Base-by-base conservation (phyloP, 2,113 vertebrate genomes). In the Oryzias woworae region DNA sequence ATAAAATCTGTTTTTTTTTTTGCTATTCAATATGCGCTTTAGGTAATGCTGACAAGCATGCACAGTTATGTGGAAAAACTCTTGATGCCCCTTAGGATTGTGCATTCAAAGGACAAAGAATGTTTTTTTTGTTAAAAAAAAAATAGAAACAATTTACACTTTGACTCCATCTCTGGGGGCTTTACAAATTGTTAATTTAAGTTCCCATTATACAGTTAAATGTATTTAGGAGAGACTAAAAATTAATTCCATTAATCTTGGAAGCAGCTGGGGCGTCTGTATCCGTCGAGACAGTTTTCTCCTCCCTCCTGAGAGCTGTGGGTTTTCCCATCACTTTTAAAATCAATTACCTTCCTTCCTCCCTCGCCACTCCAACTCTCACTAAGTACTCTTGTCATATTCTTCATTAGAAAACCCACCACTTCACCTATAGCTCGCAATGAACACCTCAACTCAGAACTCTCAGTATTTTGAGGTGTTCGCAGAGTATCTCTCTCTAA, bases 291-390 rank as follows among this genome's bases (percentile, higher is more conserved):
- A 85, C 71, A 79, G 85, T 78, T 81, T 82, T 71, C 73, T 80
- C 81, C 71, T 80, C 77, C 81, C 88, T 85, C 88, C 65, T 62
- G 89, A 91, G 89, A 90, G 84, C 72, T 78, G 74, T 87, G 84
- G 81, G 78, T 90, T 90, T 85, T 88, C 85, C 87, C 83, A 85
- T 90, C 86, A 88, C 89, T 86, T 90, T 88, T 87, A 81, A 90
- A 91, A 91, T 92, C 91, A 90, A 92, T 91, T 91, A 91, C 80
- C 77, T 86, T 85, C 86, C 80, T 84, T 56, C 80, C 83, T 88
- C 78, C 88, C 72, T 85, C 71, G 60, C 78, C 87, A 89, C 84
- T 84, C 77, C 81, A 80, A 70, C 75, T 83, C 78, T 58, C 77
- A 79, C 62, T 78, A 79, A 90, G 84, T 83, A 82, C 80, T 86